Evolutionary conservation across 2,113 vertebrate genomes (phyloP).

Genomic region (Chionomys nivalis): DNA sequence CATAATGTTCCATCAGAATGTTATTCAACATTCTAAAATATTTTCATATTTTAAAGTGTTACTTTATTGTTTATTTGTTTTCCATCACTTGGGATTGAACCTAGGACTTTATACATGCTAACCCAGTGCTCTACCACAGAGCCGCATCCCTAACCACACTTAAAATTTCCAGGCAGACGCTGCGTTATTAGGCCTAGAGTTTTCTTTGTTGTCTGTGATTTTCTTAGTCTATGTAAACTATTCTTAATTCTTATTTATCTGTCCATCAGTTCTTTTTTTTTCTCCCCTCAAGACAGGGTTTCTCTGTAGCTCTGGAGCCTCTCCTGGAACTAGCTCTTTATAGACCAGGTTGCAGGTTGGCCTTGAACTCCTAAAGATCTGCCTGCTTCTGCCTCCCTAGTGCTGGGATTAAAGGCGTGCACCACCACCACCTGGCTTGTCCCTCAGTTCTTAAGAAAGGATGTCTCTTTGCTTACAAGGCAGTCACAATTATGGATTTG

Average conservation of each 20-base stretch:
- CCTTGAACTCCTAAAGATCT: too few species aligned
- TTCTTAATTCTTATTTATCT: constrained; percentile 39
- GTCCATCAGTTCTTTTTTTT: background rate
- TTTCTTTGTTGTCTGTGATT: constrained; percentile 48
- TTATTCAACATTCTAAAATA: constrained; percentile 56
- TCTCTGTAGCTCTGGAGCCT: too few species aligned
- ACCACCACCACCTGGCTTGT: background rate
- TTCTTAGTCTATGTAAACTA: constrained; percentile 19
- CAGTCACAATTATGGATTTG: constrained; percentile 46
- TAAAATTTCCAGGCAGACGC: background rate
- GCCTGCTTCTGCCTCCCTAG: too few species aligned
- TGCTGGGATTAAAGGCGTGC: too few species aligned
- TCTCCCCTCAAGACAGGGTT: too few species aligned
- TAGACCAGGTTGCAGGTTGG: too few species aligned
- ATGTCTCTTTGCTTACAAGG: constrained; percentile 34
- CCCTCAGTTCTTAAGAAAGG: background rate
- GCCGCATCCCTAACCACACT: background rate
- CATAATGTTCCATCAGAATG: constrained; percentile 38
- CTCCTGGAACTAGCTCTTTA: too few species aligned
- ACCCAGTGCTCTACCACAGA: background rate
- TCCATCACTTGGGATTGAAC: background rate
- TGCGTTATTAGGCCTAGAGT: constrained; percentile 5
- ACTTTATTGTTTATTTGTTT: background rate
- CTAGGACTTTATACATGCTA: background rate
- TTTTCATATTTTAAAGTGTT: background rate